Evolutionary conservation across 2,113 vertebrate genomes (phyloP), one percentile per base, ranked within the genome.

Genomic region (Petaurus breviceps): DNA sequence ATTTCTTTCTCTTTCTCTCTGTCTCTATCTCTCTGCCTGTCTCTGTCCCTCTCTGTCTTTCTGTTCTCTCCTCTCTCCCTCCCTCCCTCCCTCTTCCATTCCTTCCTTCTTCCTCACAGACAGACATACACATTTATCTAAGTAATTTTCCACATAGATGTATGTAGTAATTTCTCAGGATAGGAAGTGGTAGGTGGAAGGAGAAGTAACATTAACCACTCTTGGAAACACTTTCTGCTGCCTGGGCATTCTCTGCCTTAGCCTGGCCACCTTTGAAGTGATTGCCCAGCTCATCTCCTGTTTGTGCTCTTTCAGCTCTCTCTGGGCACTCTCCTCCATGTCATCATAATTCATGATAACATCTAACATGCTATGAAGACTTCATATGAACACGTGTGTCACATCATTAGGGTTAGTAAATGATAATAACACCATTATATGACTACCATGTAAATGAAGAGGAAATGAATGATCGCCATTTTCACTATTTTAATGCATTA

Each of bases 331-430:
- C 57, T 14, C 11, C 28, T 31, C 11, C 31, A 68, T 6, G 3
- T 68, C 31, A 37, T 37, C 14, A 68, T 68, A 68, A 68, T 68
- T 68, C 61, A 37, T 37, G 31, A 23, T 19, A 91, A 24, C 6
- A 22, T 89, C 68, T 92, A 84, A 77, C 54, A 54, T 3, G 68
- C 25, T 28, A 0, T 54, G 16, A 95, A 3, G 49, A 43, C 37
- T 90, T 95, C 89, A 94, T 95, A 1, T n/a, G 25, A 95, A 93
- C 54, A 25, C 47, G 24, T 95, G 91, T 93, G 5, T 51, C 95
- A 50, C 2, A 8, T 84, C 94, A 54, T 54, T 61, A 96, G 95
- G 51, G 89, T 93, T 94, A 77, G 68, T 57, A 84, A 90, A 47
- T 68, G 9, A 52, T 94, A 47, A 90, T 14, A 84, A 23, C 19